phyloP scores from a whole-genome alignment of 1,140 invertebrate species.

The Caenorhabditis inopinata region DNA sequence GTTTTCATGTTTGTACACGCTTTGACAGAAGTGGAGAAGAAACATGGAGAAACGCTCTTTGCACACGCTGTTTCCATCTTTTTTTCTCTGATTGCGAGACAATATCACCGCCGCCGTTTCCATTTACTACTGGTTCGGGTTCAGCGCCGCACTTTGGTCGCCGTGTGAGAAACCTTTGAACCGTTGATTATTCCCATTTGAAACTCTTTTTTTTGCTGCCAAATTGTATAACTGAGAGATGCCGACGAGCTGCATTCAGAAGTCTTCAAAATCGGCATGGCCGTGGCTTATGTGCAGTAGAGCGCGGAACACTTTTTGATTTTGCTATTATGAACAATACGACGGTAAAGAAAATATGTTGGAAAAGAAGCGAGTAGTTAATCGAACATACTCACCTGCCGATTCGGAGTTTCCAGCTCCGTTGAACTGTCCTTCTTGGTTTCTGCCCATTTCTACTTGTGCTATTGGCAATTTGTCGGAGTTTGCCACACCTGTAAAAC shows the following conservation, averaged over 20 bases:
- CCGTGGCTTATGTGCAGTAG: no score
- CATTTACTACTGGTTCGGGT: no score
- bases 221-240: no score
- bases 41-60: background rate
- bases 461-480: background rate
- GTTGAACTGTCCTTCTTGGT: slow-evolving; percentile 25
- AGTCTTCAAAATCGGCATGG: no score
- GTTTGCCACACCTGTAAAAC: background rate
- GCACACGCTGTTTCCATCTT: background rate
- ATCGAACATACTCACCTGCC: background rate
- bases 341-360: no score
- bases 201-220: no score
- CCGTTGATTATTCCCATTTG: no score
- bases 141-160: no score
- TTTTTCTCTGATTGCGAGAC: background rate
- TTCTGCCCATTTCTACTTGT: background rate
- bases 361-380: background rate
- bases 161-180: no score
- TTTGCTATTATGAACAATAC: no score
- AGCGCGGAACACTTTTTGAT: no score
- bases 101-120: background rate
- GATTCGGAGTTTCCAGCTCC: slow-evolving; percentile 29
- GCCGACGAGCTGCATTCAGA: no score
- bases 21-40: background rate
- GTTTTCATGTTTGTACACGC: slow-evolving; percentile 27